Evolutionary conservation across 1,140 invertebrate species (phyloP), one percentile per base, ranked within the genome.

Genomic region (Tribolium castaneum): DNA sequence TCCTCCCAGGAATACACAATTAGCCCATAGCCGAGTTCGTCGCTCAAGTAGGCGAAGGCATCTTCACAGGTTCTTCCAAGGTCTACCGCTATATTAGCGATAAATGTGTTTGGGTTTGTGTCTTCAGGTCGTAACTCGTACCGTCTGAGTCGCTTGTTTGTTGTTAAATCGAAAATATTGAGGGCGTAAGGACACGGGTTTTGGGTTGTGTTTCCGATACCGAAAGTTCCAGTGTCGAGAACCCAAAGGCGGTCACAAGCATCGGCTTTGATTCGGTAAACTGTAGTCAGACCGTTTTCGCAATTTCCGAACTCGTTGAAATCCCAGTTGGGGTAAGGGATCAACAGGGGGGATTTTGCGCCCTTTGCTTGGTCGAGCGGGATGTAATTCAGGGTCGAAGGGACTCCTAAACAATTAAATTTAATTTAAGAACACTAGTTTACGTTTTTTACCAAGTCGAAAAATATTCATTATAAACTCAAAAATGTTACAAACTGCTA

Each of bases 71-170:
- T 90, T 79, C 90, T 89, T 51, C 94, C 93, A 70, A 94, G 88
- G 79, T 96, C 94, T 0, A 95, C 89, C 1, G 92, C 94, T 66
- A 95, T 94, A 80, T 95, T 96, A 7, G 94, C 94, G 30, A 95
- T 94, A 84, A 95, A 95, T 0, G 94, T 94, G 14, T 92, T 90
- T 56, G 90, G 87, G 78, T 94, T 93, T 6, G 92, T 94, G 80
- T 95, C 93, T 78, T 93, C 92, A 0, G 91, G 86, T 49, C 91
- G 89, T 77, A 95, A 89, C 54, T 89, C 91, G 83, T 95, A 95
- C 71, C 92, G 89, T 62, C 93, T 89, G 13, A 95, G 87, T 3
- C 93, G 84, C 16, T 90, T 89, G 80, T 95, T 92, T 0, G 93
- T 94, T 51, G 90, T 90, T 71, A 95, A 86, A 85, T 95, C 93